Base-by-base conservation (phyloP, 2,113 vertebrate genomes). In the Patagioenas fasciata region DNA sequence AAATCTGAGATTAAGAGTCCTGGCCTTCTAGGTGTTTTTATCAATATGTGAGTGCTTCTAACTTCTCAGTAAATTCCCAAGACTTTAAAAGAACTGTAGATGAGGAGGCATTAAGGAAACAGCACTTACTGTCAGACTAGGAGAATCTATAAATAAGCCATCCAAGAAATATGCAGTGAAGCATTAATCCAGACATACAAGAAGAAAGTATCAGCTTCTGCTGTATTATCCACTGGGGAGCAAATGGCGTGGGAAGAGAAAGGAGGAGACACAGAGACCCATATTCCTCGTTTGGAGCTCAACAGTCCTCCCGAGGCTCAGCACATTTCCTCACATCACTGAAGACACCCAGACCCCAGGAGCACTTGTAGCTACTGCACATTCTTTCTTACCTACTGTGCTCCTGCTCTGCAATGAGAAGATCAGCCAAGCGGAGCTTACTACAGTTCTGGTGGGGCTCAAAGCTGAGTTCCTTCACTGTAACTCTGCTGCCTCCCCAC, bases 401-500 rank as follows among this genome's bases (percentile, higher is more conserved):
- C 11, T 98, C 97, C 83, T 98, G 98, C 86, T 99, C 99, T 2
- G 98, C 97, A 74, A 98, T 92, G 5, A 99, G 93, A 26, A 99
- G 97, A 89, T 99, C 98, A 3, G 96, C 90, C 26, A 98, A 96
- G 23, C 85, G 56, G 28, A 94, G 88, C 13, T 95, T 96, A 79
- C 92, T 90, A 64, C 96, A 92, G 36, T n/a, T 94, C 20, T 62
- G 89, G 20, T 91, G 97, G 44, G 94, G 93, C 51, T 94, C 80
- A 2, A 95, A 51, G 38, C 88, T 88, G 82, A 98, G 96, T 53
- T 98, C 98, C 94, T 99, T 99, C 88, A 99, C 98, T 3, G 98
- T 98, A 29, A 99, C 98, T 19, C 98, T 97, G 93, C 97, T 98
- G 86, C 98, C 97, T 31, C 97, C 98, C 99, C 99, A 99, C 78